These are phyloP conservation scores for Naja naja DNA, from an alignment of 2,113 vertebrate genomes.

Conservation along the genomic window DNA sequence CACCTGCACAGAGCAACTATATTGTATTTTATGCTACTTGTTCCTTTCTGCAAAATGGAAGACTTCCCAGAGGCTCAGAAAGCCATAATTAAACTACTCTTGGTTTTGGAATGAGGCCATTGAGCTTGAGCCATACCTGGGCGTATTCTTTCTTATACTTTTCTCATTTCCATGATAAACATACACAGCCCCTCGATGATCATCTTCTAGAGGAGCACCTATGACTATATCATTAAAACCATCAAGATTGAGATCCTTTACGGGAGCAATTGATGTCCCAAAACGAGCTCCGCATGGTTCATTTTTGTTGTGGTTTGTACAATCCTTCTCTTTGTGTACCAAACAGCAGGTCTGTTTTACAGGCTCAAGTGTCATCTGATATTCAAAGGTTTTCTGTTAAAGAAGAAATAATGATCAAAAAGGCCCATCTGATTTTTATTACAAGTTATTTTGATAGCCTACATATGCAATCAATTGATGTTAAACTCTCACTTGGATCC, in stretches of 20 bases:
- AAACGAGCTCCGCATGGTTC: slow-evolving; percentile 93
- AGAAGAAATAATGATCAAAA: slow-evolving; percentile 38
- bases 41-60: not conserved
- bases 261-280: slow-evolving; percentile 90
- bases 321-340: slow-evolving; percentile 68
- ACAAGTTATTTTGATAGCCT: not conserved
- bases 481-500: not conserved
- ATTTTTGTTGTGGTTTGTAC: slow-evolving; percentile 74
- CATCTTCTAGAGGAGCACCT: slow-evolving; percentile 89
- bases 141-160: slow-evolving; percentile 79
- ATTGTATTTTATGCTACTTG: not conserved
- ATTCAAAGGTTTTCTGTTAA: slow-evolving; percentile 77
- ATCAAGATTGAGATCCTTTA: slow-evolving; percentile 91
- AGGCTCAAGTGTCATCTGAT: slow-evolving; percentile 86
- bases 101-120: not conserved
- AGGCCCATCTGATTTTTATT: slow-evolving; percentile 10
- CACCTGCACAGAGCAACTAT: not conserved
- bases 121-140: slow-evolving; percentile 73
- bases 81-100: not conserved
- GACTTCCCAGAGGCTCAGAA: not conserved
- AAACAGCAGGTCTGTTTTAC: slow-evolving; percentile 86
- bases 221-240: slow-evolving; percentile 89
- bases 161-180: slow-evolving; percentile 84
- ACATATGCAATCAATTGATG: not conserved
- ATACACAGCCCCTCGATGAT: slow-evolving; percentile 91